A percentile compares a stretch with the other conserved stretches of the same genome.
phyloP scores from a whole-genome alignment of 2,113 vertebrate genomes.

The Polypterus bichir region DNA sequence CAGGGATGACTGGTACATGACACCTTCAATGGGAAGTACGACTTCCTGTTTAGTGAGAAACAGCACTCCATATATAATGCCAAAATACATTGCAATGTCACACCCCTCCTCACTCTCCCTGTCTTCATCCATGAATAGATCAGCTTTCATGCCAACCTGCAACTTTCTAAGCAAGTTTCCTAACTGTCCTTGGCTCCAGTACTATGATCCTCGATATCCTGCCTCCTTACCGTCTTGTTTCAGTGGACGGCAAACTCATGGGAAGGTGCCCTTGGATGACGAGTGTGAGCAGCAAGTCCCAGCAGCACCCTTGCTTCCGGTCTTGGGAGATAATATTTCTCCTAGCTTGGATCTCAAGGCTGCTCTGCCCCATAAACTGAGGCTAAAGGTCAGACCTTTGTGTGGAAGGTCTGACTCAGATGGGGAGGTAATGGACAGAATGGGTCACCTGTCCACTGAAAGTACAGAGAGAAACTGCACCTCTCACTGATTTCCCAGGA shows the following conservation, averaged over 20 bases:
- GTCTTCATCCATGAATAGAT: constrained; percentile 13
- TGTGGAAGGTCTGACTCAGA: constrained; percentile 10
- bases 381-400: constrained; percentile 42
- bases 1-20: not conserved
- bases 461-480: not conserved
- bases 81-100: constrained; percentile 1
- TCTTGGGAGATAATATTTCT: constrained; percentile 4
- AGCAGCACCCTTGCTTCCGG: constrained; percentile 18
- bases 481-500: not conserved
- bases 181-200: constrained; percentile 24
- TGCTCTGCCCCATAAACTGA: constrained; percentile 53
- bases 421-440: not conserved
- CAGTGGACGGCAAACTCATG: constrained; percentile 8
- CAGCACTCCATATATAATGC: not conserved
- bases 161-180: constrained; percentile 35
- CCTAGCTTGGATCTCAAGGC: constrained; percentile 7
- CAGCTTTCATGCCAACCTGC: constrained; percentile 31
- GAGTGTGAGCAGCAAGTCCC: constrained; percentile 46
- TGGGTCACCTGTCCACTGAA: constrained; percentile 10
- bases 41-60: constrained; percentile 13
- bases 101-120: not conserved
- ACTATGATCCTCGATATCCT: constrained; percentile 28
- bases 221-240: constrained; percentile 20
- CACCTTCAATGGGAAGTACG: constrained; percentile 23
- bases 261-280: constrained; percentile 26